A percentile compares a stretch with the other conserved stretches of the same genome.
phyloP scores from a whole-genome alignment of 2,113 vertebrate species.

The Cromileptes altivelis region DNA sequence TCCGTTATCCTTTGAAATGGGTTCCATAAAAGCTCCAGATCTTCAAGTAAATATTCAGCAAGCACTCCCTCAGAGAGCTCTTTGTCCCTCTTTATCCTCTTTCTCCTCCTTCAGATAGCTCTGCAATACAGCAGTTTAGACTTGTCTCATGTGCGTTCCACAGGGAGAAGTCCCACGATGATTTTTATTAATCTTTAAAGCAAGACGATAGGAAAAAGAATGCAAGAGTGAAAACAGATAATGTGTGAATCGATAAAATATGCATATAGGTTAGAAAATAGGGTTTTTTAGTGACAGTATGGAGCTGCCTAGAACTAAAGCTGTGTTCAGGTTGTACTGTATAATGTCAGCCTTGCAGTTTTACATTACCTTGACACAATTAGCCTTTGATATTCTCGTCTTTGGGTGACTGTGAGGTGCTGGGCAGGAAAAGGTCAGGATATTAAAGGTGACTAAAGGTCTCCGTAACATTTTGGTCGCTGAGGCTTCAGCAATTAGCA shows the following conservation, averaged over 20 bases:
- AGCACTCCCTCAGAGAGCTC: constrained; percentile 8
- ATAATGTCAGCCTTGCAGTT: constrained; percentile 1
- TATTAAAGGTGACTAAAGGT: constrained; percentile 46
- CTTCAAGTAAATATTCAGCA: constrained; percentile 24
- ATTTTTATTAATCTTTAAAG: constrained; percentile 24
- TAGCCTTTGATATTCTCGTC: constrained; percentile 42
- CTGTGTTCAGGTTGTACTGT: not conserved
- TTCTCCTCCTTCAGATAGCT: constrained; percentile 13
- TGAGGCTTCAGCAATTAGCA: constrained; percentile 44
- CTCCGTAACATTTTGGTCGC: constrained; percentile 23
- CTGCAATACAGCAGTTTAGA: constrained; percentile 19
- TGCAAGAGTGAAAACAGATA: not conserved
- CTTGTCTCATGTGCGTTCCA: constrained; percentile 2
- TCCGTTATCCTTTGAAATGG: constrained; percentile 21
- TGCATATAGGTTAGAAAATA: not conserved
- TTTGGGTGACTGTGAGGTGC: constrained; percentile 11
- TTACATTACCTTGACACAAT: constrained; percentile 26
- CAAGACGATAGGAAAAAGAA: not conserved
- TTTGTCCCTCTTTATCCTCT: constrained; percentile 21
- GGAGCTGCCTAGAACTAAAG: not conserved
- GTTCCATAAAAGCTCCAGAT: constrained; percentile 22
- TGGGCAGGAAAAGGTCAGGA: constrained; percentile 55
- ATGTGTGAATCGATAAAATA: not conserved
- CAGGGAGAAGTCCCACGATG: constrained; percentile 6
- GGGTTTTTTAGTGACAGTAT: not conserved